phyloP scores from a whole-genome alignment of 2,113 vertebrate species.

The Thomomys bottae region DNA sequence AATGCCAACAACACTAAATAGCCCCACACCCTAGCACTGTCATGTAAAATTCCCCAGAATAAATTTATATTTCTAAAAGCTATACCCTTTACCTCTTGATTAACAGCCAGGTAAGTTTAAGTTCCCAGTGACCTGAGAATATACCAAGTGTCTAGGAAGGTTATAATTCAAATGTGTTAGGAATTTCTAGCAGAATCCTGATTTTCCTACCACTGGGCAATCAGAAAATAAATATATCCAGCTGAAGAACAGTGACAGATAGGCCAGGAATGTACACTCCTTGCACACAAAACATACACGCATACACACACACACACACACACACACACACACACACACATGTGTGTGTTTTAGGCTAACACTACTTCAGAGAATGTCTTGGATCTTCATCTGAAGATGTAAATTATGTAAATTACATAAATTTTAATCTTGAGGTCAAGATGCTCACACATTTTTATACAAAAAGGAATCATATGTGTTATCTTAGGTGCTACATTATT shows the following conservation, averaged over 20 bases:
- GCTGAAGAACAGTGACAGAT: not conserved
- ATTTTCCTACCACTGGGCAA: not conserved
- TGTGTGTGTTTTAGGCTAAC: not conserved
- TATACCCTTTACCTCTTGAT: not conserved
- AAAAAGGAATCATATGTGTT: no score
- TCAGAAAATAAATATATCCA: not conserved
- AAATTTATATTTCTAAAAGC: not conserved
- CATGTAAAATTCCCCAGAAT: not conserved
- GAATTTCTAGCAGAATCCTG: not conserved
- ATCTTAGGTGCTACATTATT: not conserved
- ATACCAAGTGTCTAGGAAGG: not conserved
- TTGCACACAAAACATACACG: no score
- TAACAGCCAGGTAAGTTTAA: not conserved
- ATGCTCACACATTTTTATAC: not conserved
- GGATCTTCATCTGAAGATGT: not conserved
- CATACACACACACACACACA: no score
- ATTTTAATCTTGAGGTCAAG: not conserved
- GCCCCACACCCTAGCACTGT: not conserved
- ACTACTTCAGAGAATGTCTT: not conserved
- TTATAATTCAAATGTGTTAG: not conserved
- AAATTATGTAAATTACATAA: not conserved
- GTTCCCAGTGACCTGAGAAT: not conserved
- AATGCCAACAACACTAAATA: not conserved
- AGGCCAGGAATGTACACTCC: not conserved
- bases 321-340: no score